Evolutionary conservation across 1,140 invertebrate genomes (phyloP).

Genomic region (Chelonus insularis): DNA sequence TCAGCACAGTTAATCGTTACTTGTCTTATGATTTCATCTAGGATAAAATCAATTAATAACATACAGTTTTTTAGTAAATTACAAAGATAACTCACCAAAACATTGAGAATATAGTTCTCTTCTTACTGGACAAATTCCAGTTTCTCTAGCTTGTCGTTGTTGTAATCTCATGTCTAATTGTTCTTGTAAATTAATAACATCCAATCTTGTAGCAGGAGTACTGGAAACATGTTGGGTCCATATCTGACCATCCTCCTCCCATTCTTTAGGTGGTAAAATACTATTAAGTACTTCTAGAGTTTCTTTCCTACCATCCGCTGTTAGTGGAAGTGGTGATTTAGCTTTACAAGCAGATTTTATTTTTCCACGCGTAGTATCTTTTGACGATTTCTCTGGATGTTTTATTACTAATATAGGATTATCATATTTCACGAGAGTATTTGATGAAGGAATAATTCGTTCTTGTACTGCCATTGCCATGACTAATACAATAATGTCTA

Average conservation of each 20-base stretch:
- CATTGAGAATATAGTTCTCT: slow-evolving; percentile 94
- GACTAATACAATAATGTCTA: slow-evolving; percentile 11
- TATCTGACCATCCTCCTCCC: slow-evolving; percentile 86
- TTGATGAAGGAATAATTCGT: slow-evolving; percentile 66
- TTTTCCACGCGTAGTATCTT: slow-evolving; percentile 40
- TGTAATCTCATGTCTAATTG: slow-evolving; percentile 90
- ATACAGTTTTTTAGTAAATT: not conserved
- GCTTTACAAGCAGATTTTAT: slow-evolving; percentile 41
- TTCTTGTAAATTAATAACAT: slow-evolving; percentile 95
- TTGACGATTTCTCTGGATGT: slow-evolving; percentile 63
- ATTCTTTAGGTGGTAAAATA: slow-evolving; percentile 94
- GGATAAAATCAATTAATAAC: slow-evolving; percentile 20
- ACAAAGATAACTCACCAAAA: slow-evolving; percentile 71
- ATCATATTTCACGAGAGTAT: slow-evolving; percentile 87
- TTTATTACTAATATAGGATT: slow-evolving; percentile 83
- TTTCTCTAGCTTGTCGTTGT: slow-evolving; percentile 90
- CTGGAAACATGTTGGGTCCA: slow-evolving; percentile 91
- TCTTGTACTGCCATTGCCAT: slow-evolving; percentile 55
- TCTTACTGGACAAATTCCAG: slow-evolving; percentile 94
- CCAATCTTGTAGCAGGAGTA: slow-evolving; percentile 90
- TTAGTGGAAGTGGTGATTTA: slow-evolving; percentile 41
- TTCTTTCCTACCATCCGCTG: slow-evolving; percentile 69
- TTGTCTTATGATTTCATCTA: slow-evolving; percentile 91
- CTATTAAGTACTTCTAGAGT: slow-evolving; percentile 93
- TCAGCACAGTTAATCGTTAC: no score